Evolutionary conservation across 2,797 vertebrate species (phyloP), one percentile per base, ranked within the genome.

Genomic region (Enteromius viviparus): DNA sequence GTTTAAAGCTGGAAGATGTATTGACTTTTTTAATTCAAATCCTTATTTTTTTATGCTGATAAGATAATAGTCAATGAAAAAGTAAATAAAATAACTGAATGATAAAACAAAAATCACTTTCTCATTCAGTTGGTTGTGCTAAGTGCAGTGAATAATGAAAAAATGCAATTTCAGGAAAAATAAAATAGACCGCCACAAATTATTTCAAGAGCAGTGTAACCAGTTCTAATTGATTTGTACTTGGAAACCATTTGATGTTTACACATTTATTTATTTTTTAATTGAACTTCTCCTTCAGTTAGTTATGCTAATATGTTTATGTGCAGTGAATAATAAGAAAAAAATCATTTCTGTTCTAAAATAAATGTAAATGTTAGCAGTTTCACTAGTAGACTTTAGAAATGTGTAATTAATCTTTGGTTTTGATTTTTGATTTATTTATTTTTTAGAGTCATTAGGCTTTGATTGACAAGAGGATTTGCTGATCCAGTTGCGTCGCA

Each of bases 381-480:
- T 29, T 45, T 80, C 15, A 68, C 34, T 40, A 12, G 8, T 23
- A 68, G 12, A 37, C 14, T 47, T 45, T 47, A 17, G 19, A 45
- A 32, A 45, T 71, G 53, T 81, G 37, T 62, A 62, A 72, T 32
- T n/a, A n/a, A 23, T 58, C 0, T 32, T 26, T 26, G 1, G 12
- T 32, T 14, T 26, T 29, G 1, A 29, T 74, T 47, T 17, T 19
- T 19, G 15, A 11, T 26, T 23, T 23, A 47, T 47, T 40, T 11
- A 23, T 55, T 55, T 51, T 7, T 55, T 3, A 3, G 29, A 53
- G 40, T 70, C 15, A 82, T 86, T 83, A 62, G 87, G 42, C 72
- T 88, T 87, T 91, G 91, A 93, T 87, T 91, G 93, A 91, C 91
- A 87, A 89, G 85, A 81, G 87, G 88, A 89, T 89, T 84, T 85